phyloP scores from a whole-genome alignment of 2,113 vertebrate species.

The Gallinago undulata region DNA sequence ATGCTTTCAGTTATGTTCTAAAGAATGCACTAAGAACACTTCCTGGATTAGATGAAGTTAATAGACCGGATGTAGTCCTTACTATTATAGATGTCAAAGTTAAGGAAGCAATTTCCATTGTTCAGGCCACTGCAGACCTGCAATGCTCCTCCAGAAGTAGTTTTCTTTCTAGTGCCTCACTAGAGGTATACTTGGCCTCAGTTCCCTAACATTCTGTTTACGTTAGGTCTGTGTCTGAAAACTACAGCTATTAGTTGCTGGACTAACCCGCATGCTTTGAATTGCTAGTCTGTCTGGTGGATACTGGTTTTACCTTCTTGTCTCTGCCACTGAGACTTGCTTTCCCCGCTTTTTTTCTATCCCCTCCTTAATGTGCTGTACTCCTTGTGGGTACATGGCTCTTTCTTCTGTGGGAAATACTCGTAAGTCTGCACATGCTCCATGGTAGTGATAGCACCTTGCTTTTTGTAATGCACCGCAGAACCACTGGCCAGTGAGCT shows the following conservation, averaged over 20 bases:
- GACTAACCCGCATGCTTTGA: background rate
- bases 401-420: background rate
- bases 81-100: background rate
- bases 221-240: background rate
- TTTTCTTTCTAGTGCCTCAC: background rate
- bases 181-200: background rate
- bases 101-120: background rate
- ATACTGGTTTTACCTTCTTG: background rate
- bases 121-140: background rate
- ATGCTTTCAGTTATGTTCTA: background rate
- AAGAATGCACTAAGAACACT: background rate
- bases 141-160: background rate
- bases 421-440: background rate
- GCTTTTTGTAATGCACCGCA: background rate
- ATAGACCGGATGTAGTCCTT: background rate
- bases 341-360: background rate
- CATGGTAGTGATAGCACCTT: accelerated
- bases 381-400: background rate
- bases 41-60: background rate
- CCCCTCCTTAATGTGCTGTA: background rate
- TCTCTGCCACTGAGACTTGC: background rate
- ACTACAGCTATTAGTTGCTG: background rate
- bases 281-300: background rate
- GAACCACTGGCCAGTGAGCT: background rate
- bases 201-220: background rate